phyloP scores from a whole-genome alignment of 1,140 invertebrate species.

The Heliconius hewitsoni region DNA sequence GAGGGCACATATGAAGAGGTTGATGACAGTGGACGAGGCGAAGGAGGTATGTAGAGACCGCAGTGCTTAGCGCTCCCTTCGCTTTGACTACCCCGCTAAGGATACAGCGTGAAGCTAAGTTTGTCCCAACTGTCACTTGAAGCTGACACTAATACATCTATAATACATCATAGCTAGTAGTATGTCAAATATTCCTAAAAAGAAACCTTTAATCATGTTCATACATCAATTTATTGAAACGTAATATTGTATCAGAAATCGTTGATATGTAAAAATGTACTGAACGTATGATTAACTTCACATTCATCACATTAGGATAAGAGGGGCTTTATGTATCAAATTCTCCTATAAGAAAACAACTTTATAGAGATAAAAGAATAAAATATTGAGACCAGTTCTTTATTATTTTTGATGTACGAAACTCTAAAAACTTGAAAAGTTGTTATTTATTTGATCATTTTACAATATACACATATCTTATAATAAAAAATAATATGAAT shows the following conservation, averaged over 20 bases:
- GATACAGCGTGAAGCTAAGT: too few species aligned
- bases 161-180: not conserved
- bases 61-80: too few species aligned
- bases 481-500: too few species aligned
- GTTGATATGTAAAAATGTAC: constrained; percentile 4
- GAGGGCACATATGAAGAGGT: too few species aligned
- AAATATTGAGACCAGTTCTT: too few species aligned
- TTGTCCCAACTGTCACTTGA: not conserved
- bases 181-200: not conserved
- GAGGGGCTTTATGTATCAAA: not conserved
- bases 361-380: not conserved
- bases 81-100: too few species aligned
- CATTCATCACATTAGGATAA: not conserved
- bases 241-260: constrained; percentile 3
- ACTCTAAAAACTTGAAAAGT: too few species aligned
- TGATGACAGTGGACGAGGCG: too few species aligned
- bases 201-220: not conserved
- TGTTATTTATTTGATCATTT: too few species aligned
- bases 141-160: not conserved
- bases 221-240: constrained; percentile 2
- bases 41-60: too few species aligned
- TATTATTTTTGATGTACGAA: too few species aligned
- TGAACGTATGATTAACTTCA: constrained; percentile 1
- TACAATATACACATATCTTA: too few species aligned
- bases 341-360: not conserved